Base-by-base conservation (phyloP, 1,140 invertebrate genomes). In the Acyrthosiphon pisum region DNA sequence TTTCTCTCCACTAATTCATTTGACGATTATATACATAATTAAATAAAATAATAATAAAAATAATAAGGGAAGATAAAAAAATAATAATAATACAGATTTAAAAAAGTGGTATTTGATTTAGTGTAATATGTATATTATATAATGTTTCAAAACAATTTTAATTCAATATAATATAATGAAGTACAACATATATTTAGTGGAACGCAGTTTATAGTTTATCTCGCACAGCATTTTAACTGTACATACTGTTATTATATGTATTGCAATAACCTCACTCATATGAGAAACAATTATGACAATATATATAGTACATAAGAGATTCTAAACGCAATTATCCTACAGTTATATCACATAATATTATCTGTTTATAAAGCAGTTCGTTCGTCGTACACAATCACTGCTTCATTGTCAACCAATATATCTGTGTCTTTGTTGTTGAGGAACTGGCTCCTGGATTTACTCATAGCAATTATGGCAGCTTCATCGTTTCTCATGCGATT, bases 401-500 rank as follows among this genome's bases (percentile, higher is more conserved):
- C 97, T 95, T 97, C 97, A 93, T 97, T 97, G 94, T 97, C 96
- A 18, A 96, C 96, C 84, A 96, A 94, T 30, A 95, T 96, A 94
- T 96, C 96, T 48, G 96, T 96, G 93, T 96, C 96, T 93, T 94
- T 96, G 26, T 91, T 91, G 92, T 96, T 95, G 76, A 97, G 95
- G 95, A 96, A 97, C 95, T 97, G 96, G 94, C 96, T 97, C 94
- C 96, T 95, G 2, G 96, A 97, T 95, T 97, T 97, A 95, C 97
- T 97, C 50, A 97, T 95, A 23, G 97, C 97, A 94, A 97, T 97
- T 93, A 97, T 97, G 68, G 97, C 97, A 22, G 97, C 97, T 95
- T 97, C 97, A 94, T 97, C 97, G 94, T 96, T 97, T 90, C 97
- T 95, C 97, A 97, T 97, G 50, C 97, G 96, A 95, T 97, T 97